phyloP scores from a whole-genome alignment of 2,113 vertebrate species.

The Rhizomys pruinosus region DNA sequence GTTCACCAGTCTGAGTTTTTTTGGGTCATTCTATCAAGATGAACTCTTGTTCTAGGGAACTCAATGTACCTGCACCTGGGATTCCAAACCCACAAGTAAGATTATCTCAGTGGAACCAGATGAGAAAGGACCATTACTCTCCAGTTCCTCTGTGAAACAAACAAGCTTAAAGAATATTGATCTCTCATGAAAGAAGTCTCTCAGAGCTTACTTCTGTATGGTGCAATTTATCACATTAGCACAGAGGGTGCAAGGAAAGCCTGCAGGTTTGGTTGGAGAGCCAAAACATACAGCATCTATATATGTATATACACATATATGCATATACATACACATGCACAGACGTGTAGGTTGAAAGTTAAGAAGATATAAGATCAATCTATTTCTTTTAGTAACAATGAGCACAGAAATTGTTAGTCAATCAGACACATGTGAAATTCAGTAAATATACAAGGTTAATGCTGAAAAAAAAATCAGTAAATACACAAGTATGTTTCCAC shows the following conservation, averaged over 20 bases:
- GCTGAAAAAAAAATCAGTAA: not conserved
- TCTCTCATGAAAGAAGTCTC: not conserved
- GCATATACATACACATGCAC: not conserved
- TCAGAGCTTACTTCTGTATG: slow-evolving; percentile 5
- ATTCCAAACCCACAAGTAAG: not conserved
- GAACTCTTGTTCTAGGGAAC: not conserved
- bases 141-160: not conserved
- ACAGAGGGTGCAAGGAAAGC: not conserved
- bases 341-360: not conserved
- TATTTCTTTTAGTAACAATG: slow-evolving; percentile 10
- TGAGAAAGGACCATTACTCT: not conserved
- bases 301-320: not conserved
- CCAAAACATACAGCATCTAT: not conserved
- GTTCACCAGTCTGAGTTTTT: not conserved
- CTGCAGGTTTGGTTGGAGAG: not conserved
- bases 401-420: not conserved
- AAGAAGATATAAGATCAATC: not conserved
- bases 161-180: not conserved
- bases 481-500: not conserved
- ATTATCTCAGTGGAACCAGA: not conserved
- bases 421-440: slow-evolving; percentile 20
- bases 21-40: not conserved
- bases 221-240: not conserved
- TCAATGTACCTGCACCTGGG: accelerated
- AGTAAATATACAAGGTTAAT: not conserved